These are phyloP conservation scores for Aulostomus chinensis DNA, from an alignment of 2,797 vertebrate genomes.

Conservation along the genomic window DNA sequence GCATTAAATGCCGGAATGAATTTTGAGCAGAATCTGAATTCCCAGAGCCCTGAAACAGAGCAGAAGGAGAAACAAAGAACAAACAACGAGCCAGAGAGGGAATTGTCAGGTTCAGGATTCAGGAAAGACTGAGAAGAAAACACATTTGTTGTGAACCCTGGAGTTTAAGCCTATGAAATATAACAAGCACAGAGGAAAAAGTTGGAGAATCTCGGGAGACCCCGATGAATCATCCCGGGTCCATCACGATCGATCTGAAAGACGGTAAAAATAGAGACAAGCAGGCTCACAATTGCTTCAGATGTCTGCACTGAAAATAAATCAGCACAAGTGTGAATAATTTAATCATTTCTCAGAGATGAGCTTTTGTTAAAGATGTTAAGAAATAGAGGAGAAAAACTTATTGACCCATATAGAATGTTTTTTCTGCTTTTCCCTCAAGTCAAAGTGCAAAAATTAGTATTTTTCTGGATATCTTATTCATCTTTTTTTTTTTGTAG, in stretches of 20 bases:
- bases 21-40: constrained; percentile 14
- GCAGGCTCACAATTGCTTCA: constrained; percentile 13
- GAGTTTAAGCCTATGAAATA: constrained; percentile 27
- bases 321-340: constrained; percentile 38
- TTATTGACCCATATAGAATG: constrained; percentile 42
- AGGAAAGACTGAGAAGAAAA: constrained; percentile 24
- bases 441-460: constrained; percentile 13
- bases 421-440: constrained; percentile 11
- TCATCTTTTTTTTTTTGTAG: constrained; percentile 4
- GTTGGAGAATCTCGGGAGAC: constrained; percentile 20
- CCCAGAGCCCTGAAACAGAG: constrained; percentile 26
- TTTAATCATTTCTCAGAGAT: constrained; percentile 44
- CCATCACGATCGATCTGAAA: constrained; percentile 30
- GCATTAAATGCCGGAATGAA: constrained; percentile 10
- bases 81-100: constrained; percentile 27
- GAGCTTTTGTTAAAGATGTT: constrained; percentile 19
- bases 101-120: constrained; percentile 23
- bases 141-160: constrained; percentile 42
- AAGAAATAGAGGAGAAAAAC: constrained; percentile 29
- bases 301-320: constrained; percentile 12
- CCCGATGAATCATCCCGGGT: constrained; percentile 30
- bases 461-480: constrained; percentile 5
- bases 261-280: constrained; percentile 28
- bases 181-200: constrained; percentile 7
- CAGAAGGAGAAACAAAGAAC: too few relatives aligned